These are phyloP conservation scores for Prionailurus bengalensis DNA, from an alignment of 2,113 vertebrate genomes.

Conservation along the genomic window DNA sequence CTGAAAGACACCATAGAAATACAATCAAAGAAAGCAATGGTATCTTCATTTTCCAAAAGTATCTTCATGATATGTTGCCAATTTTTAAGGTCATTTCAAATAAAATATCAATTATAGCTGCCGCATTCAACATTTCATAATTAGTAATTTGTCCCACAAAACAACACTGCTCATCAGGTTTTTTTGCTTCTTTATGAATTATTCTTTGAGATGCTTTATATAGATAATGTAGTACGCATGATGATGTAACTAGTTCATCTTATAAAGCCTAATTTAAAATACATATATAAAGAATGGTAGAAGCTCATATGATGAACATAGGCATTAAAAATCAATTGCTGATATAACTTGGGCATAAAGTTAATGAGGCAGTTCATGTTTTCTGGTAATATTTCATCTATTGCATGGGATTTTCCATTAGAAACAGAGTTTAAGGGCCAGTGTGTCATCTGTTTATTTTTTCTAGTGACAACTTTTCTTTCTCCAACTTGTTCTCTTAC, in stretches of 20 bases:
- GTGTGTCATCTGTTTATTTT: slow-evolving; percentile 30
- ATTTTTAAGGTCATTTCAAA: slow-evolving; percentile 73
- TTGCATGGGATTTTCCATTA: slow-evolving; percentile 56
- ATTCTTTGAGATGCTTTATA: slow-evolving; percentile 49
- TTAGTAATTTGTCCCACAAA: slow-evolving; percentile 65
- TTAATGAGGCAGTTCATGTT: slow-evolving; percentile 70
- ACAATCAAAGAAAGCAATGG: neutral
- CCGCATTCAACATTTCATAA: slow-evolving; percentile 60
- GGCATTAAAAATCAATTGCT: slow-evolving; percentile 72
- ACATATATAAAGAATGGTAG: slow-evolving; percentile 49
- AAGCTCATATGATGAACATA: slow-evolving; percentile 54
- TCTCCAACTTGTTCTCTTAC: slow-evolving; percentile 23
- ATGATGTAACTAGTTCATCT: slow-evolving; percentile 25
- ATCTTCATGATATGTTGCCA: slow-evolving; percentile 18
- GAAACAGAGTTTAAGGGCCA: slow-evolving; percentile 1
- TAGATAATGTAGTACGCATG: neutral
- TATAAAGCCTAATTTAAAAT: slow-evolving; percentile 62
- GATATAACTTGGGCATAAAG: slow-evolving; percentile 59
- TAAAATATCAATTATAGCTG: slow-evolving; percentile 34
- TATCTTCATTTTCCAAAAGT: slow-evolving; percentile 37
- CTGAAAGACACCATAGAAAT: neutral
- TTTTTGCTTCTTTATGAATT: slow-evolving; percentile 48
- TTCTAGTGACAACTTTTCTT: slow-evolving; percentile 35
- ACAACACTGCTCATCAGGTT: slow-evolving; percentile 6
- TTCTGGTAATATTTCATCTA: slow-evolving; percentile 58